A percentile compares a stretch with the other conserved stretches of the same genome.
Evolutionary conservation across 2,113 vertebrate species (phyloP).

Genomic region (Sardina pilchardus): DNA sequence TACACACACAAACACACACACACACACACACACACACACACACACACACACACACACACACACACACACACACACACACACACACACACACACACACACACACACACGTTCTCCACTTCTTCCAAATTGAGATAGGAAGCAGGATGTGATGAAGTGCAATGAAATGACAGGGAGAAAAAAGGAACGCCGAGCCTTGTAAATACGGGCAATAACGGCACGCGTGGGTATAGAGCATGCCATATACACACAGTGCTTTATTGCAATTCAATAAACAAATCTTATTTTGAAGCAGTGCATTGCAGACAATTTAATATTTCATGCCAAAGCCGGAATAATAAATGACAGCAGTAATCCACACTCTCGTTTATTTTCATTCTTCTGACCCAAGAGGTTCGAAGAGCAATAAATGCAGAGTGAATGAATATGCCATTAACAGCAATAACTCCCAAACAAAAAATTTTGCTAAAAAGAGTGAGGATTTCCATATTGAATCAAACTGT

Average conservation of each 20-base stretch:
- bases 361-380: background rate
- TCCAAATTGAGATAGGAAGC: background rate
- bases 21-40: conserved; percentile 1
- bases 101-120: background rate
- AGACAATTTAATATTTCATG: background rate
- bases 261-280: background rate
- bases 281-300: background rate
- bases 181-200: background rate
- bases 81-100: background rate
- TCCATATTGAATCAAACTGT: background rate
- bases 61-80: background rate
- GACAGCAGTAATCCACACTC: background rate
- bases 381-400: background rate
- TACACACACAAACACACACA: background rate
- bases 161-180: conserved; percentile 7
- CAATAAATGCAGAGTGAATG: background rate
- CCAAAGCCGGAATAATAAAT: background rate
- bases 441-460: background rate
- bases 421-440: background rate
- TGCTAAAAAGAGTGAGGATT: background rate
- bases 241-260: background rate
- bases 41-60: conserved; percentile 2
- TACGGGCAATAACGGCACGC: background rate
- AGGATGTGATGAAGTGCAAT: background rate
- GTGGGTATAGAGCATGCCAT: background rate